phyloP scores from a whole-genome alignment of 23 tunicate genomes.

The Trididemnum miniatum region DNA sequence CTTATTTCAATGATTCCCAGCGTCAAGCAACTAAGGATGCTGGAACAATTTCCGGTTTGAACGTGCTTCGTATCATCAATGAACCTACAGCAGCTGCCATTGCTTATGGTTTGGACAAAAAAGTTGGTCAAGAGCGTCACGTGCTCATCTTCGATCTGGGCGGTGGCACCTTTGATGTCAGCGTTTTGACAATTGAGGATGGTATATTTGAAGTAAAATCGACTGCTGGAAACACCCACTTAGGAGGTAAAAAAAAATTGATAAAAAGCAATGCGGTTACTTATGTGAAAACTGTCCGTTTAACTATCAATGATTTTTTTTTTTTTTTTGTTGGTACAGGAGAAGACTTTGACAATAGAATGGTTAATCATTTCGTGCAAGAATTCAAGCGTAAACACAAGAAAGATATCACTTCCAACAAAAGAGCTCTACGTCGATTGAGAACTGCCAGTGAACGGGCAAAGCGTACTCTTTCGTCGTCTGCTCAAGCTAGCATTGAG shows the following conservation, averaged over 20 bases:
- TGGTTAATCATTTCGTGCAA: constrained; percentile 53
- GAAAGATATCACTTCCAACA: constrained; percentile 66
- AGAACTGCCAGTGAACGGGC: constrained; percentile 91
- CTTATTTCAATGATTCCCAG: constrained; percentile 87
- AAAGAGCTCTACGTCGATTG: constrained; percentile 64
- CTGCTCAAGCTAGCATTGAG: constrained; percentile 76
- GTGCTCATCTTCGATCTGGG: constrained; percentile 92
- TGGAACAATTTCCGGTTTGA: constrained; percentile 82
- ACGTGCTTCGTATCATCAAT: constrained; percentile 81
- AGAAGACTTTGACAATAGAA: constrained; percentile 63
- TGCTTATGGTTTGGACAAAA: constrained; percentile 87
- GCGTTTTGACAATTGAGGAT: constrained; percentile 76
- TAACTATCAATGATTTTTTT: too few species aligned
- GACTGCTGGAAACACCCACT: constrained; percentile 89
- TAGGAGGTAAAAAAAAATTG: constrained; percentile 54
- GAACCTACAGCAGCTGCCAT: constrained; percentile 94
- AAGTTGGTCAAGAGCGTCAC: constrained; percentile 81
- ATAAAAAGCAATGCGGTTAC: not conserved
- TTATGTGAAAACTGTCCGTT: too few species aligned
- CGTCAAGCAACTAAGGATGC: constrained; percentile 92
- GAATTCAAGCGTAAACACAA: constrained; percentile 70
- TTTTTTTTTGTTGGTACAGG: constrained; percentile 29
- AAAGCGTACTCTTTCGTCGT: constrained; percentile 85
- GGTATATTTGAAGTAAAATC: constrained; percentile 93
- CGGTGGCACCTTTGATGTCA: constrained; percentile 92